Conservation (phyloP, 2,797 vertebrate species). For the Denticeps clupeoides region DNA sequence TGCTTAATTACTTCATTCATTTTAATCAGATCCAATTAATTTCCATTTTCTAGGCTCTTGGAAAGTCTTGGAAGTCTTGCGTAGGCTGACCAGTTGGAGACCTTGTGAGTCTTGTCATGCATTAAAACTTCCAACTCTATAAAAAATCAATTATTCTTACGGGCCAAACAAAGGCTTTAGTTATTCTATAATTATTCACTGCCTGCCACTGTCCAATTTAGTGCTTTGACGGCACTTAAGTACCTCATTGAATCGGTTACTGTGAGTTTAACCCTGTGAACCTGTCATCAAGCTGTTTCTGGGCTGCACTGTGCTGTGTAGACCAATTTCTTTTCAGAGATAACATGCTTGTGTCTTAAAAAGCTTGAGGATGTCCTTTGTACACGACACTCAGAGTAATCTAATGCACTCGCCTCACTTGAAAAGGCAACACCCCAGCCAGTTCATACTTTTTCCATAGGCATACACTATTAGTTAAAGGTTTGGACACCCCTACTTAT, state of each 20-base stretch:
- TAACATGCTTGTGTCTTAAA: conserved; percentile 13
- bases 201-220: conserved; percentile 35
- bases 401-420: conserved; percentile 37
- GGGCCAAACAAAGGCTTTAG: conserved; percentile 53
- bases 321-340: conserved; percentile 18
- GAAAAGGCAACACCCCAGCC: no score
- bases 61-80: conserved; percentile 37
- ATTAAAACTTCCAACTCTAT: conserved; percentile 29
- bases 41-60: conserved; percentile 45
- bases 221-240: conserved; percentile 42
- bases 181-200: conserved; percentile 51
- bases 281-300: neutral
- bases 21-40: conserved; percentile 72
- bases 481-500: no score
- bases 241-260: conserved; percentile 8
- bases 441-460: no score
- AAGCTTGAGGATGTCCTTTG: conserved; percentile 6
- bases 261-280: conserved; percentile 11
- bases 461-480: no score
- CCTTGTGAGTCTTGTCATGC: conserved; percentile 51
- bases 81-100: conserved; percentile 38
- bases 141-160: conserved; percentile 54
- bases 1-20: conserved; percentile 71
- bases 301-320: neutral
- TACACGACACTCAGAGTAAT: conserved; percentile 24